Percentiles rank a stretch among this genome's conserved stretches.
Conservation (phyloP, 2,113 vertebrate genomes). For the Pedetes capensis region DNA sequence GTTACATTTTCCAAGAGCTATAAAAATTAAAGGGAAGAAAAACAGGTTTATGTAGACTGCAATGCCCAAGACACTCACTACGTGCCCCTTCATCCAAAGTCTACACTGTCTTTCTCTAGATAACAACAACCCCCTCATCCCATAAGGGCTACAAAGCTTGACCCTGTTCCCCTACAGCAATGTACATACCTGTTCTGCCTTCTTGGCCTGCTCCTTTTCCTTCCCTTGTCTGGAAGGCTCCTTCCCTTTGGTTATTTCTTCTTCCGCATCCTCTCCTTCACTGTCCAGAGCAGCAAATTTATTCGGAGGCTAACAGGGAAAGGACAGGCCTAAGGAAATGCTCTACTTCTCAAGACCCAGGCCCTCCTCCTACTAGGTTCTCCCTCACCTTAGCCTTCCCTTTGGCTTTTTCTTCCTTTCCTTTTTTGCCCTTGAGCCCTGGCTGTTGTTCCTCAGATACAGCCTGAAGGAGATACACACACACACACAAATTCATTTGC, state of each 20-base stretch:
- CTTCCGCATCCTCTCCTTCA: conserved; percentile 65
- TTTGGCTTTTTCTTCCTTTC: conserved; percentile 72
- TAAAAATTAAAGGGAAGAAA: background rate
- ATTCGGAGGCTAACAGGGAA: conserved; percentile 45
- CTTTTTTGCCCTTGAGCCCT: conserved; percentile 75
- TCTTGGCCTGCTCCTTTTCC: conserved; percentile 65
- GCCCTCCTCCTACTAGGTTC: background rate
- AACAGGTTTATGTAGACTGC: background rate
- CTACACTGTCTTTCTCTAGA: too few relatives aligned
- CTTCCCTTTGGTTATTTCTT: conserved; percentile 53
- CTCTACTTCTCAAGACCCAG: too few relatives aligned
- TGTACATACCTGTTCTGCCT: conserved; percentile 52
- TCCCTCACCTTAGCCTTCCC: conserved; percentile 73
- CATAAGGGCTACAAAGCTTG: background rate
- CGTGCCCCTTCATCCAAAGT: background rate
- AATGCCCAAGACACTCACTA: background rate
- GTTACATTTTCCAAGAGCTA: background rate
- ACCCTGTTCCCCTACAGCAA: background rate
- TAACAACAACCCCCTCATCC: too few relatives aligned
- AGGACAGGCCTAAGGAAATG: background rate
- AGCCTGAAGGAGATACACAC: conserved; percentile 46
- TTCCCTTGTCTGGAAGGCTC: conserved; percentile 54
- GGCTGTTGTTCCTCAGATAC: conserved; percentile 68
- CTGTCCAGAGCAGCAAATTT: conserved; percentile 66
- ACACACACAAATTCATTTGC: background rate